Evolutionary conservation across 1,140 invertebrate species (phyloP), one percentile per base, ranked within the genome.

Genomic region (Hylaeus volcanicus): DNA sequence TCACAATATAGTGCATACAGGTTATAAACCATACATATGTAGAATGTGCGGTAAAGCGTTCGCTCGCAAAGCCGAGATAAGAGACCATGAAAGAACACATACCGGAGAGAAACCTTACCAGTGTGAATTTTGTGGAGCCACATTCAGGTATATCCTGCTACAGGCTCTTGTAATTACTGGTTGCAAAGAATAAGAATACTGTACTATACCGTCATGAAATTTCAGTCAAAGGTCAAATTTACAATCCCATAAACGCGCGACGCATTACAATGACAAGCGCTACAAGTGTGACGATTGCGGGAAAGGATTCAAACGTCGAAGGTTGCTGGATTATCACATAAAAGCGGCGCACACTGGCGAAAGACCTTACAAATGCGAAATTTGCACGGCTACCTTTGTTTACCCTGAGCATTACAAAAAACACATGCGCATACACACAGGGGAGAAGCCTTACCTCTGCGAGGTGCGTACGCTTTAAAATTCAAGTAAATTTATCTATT

Each of bases 331-430:
- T 89, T 97, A 97, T 90, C 97, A 98, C 89, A 95, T 96, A 65
- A 97, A 97, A 92, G 96, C 96, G 2, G 95, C 95, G 0, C 97
- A 98, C 90, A 97, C 96, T 0, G 96, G 96, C 39, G 96, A 97
- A 92, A 92, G 96, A 1, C 96, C 97, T 1, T 96, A 96, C 72
- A 95, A 96, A 86, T 98, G 97, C 88, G 92, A 95, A 2, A 91
- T 95, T 0, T 98, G 97, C 88, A 92, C 94, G 56, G 96, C 97
- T 2, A 96, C 95, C 0, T 98, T 98, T 92, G 96, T 97, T 14
- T 97, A 97, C 92, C 96, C 96, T 0, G 96, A 97, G 88, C 97
- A 97, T 89, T 96, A 96, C 88, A 97, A 97, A 90, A 97, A 97
- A 81, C 97, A 98, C 86, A 92, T 95, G 82, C 93, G 95, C 0